Evolutionary conservation across 2,797 vertebrate species (phyloP).

Genomic region (Austrolebias charrua): DNA sequence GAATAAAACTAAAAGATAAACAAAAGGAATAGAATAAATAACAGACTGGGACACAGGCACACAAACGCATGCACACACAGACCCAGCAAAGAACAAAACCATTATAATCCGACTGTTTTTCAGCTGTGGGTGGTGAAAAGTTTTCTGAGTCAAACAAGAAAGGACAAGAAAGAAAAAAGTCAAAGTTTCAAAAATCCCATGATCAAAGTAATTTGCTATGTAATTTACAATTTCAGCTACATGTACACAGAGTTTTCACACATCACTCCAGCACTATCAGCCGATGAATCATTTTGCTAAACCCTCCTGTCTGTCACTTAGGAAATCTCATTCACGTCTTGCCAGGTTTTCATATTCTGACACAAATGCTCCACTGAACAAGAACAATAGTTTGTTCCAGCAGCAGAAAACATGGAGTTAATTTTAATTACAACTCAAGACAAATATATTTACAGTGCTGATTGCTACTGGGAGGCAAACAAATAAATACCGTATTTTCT

Average conservation of each 20-base stretch:
- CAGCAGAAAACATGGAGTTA: slow-evolving; percentile 11
- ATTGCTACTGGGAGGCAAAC: slow-evolving; percentile 34
- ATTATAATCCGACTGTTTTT: no score
- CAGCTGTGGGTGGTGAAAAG: not conserved
- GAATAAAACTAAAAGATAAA: no score
- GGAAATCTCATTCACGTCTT: slow-evolving; percentile 2
- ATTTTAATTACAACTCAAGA: slow-evolving; percentile 18
- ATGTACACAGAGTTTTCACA: not conserved
- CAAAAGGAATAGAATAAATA: no score
- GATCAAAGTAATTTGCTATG: not conserved
- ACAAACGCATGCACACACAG: no score
- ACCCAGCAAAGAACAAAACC: no score
- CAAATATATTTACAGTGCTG: slow-evolving; percentile 26
- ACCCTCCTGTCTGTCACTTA: slow-evolving; percentile 3
- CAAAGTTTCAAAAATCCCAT: slow-evolving; percentile 1
- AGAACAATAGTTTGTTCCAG: slow-evolving; percentile 4
- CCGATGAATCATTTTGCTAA: not conserved
- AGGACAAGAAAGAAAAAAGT: not conserved
- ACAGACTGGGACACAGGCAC: no score
- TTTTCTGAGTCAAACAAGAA: slow-evolving; percentile 12
- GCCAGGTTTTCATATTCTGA: not conserved
- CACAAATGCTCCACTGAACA: slow-evolving; percentile 8
- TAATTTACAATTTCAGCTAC: not conserved
- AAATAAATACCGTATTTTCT: no score
- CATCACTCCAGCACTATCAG: not conserved